phyloP scores from a whole-genome alignment of 2,888 invertebrate genomes.

The Erebia aethiops region DNA sequence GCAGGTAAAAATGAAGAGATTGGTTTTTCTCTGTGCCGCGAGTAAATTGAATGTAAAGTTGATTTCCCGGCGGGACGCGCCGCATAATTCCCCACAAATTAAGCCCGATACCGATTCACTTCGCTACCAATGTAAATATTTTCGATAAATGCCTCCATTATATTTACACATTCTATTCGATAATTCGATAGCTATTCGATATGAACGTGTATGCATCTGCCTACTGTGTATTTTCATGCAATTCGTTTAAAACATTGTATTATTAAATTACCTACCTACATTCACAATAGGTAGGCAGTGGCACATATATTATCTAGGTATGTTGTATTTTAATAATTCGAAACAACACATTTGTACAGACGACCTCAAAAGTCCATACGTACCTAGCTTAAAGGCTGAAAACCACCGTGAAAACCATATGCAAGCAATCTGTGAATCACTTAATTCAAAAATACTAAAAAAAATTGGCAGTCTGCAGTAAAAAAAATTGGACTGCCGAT shows the following conservation, averaged over 20 bases:
- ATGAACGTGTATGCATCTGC: background rate
- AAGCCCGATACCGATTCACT: conserved; percentile 75
- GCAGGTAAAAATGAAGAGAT: conserved; percentile 64
- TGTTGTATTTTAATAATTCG: conserved; percentile 3
- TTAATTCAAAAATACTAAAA: background rate
- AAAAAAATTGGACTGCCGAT: too few species aligned
- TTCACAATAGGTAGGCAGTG: background rate
- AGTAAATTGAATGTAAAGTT: conserved; percentile 81
- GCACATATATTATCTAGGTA: background rate
- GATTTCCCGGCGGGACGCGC: conserved; percentile 76
- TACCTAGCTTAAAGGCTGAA: too few species aligned
- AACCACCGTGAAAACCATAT: too few species aligned
- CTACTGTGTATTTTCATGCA: background rate
- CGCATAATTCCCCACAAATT: conserved; percentile 77
- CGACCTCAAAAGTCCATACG: too few species aligned
- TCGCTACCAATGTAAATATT: conserved; percentile 77
- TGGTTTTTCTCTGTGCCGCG: conserved; percentile 77
- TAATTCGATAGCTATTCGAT: conserved; percentile 42
- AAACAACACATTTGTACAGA: background rate
- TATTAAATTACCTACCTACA: background rate
- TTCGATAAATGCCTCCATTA: conserved; percentile 73
- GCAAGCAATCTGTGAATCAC: too few species aligned
- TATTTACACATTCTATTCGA: conserved; percentile 40
- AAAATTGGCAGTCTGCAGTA: too few species aligned
- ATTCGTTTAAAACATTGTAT: conserved; percentile 4